Evolutionary conservation across 1,140 invertebrate genomes (phyloP).

Genomic region (Drosophila arizonae): DNA sequence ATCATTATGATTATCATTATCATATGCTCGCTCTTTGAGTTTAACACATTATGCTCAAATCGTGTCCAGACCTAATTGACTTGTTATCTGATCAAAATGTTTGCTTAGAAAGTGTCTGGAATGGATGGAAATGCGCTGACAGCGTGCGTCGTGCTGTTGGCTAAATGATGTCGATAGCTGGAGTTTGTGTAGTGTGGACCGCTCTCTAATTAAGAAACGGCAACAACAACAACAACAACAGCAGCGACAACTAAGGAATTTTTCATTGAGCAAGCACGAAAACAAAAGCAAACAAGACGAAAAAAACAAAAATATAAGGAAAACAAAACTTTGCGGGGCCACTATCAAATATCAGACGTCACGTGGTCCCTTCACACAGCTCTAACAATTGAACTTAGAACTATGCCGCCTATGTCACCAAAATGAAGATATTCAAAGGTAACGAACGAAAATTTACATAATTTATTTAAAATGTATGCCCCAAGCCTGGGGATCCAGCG

Average conservation of each 20-base stretch:
- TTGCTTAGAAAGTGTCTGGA: conserved; percentile 47
- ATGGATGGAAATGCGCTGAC: conserved; percentile 15
- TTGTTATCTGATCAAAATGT: conserved; percentile 41
- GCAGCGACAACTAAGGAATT: conserved; percentile 25
- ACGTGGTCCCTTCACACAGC: conserved; percentile 1
- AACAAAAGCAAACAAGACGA: conserved; percentile 30
- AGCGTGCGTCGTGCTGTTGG: conserved; percentile 15
- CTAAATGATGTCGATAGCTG: conserved; percentile 15
- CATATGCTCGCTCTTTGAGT: conserved; percentile 2
- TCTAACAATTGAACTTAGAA: conserved; percentile 40
- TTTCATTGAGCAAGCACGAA: conserved; percentile 32
- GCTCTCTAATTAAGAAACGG: conserved; percentile 35
- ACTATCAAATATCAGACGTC: conserved; percentile 44
- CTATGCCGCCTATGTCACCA: conserved; percentile 31
- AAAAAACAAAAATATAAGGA: neutral
- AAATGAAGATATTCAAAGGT: conserved; percentile 36
- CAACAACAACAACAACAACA: neutral
- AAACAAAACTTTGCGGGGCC: neutral
- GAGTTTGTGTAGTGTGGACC: neutral
- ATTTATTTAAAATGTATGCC: conserved; percentile 48
- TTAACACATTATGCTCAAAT: conserved; percentile 27
- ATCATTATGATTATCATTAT: conserved; percentile 24
- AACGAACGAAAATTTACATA: conserved; percentile 39
- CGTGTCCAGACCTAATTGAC: conserved; percentile 35
- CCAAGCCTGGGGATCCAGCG: conserved; percentile 4